phyloP scores from a whole-genome alignment of 2,113 vertebrate species.

The Proteles cristata region DNA sequence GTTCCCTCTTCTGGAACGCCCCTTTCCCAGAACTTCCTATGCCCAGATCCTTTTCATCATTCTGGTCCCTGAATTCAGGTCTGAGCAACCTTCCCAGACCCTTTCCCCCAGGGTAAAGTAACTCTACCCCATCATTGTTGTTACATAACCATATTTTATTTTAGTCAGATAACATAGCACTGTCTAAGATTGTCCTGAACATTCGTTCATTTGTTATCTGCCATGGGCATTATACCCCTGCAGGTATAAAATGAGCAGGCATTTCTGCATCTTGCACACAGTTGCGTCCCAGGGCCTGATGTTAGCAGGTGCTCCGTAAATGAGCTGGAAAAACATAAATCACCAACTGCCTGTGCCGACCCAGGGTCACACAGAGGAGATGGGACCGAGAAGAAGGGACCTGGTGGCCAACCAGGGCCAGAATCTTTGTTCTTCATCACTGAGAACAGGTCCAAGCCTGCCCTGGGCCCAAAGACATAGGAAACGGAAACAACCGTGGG shows the following conservation, averaged over 20 bases:
- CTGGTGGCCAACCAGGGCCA: fast-evolving
- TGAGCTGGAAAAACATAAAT: not conserved
- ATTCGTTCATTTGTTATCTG: not conserved
- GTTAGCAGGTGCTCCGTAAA: not conserved
- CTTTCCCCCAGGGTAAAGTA: not conserved
- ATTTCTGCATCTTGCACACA: not conserved
- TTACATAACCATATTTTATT: not conserved
- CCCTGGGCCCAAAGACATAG: not conserved
- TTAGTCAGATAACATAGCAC: not conserved
- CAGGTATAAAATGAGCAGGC: fast-evolving
- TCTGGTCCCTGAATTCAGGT: not conserved
- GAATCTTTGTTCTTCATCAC: not conserved
- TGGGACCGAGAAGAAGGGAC: not conserved
- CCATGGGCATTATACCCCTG: not conserved
- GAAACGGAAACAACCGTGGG: fast-evolving
- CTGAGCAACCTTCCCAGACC: not conserved
- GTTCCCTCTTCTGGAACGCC: not conserved
- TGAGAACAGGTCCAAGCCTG: not conserved
- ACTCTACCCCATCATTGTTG: not conserved
- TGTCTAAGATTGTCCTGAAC: not conserved
- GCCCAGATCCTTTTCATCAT: not conserved
- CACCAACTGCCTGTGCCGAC: fast-evolving
- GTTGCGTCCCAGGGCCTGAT: not conserved
- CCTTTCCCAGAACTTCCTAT: not conserved
- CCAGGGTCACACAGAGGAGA: fast-evolving